Conservation (phyloP, 2,797 vertebrate genomes). For the Sarcophilus harrisii region DNA sequence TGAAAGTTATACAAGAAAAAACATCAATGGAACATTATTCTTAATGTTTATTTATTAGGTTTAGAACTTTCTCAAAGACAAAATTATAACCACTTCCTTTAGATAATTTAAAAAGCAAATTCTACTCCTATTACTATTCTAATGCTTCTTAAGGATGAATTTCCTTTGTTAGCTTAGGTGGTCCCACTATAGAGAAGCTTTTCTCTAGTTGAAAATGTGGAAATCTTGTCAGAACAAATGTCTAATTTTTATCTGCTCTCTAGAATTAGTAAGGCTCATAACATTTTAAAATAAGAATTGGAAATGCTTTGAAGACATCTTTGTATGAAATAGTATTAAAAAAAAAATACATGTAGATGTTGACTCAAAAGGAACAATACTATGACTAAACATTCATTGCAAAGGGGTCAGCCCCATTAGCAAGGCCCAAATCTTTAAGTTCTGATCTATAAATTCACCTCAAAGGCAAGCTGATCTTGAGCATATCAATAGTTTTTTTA, state of each 20-base stretch:
- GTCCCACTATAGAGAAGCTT: not conserved
- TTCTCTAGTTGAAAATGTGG: not conserved
- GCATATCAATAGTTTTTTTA: conserved; percentile 4
- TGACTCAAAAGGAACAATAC: conserved; percentile 21
- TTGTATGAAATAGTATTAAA: not conserved
- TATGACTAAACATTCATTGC: conserved; percentile 17
- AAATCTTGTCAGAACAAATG: not conserved
- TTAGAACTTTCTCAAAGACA: not conserved
- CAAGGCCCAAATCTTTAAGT: conserved; percentile 17
- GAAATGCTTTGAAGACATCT: not conserved
- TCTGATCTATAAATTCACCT: not conserved
- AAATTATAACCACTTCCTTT: not conserved
- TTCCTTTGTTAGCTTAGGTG: not conserved
- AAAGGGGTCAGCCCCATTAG: conserved; percentile 9
- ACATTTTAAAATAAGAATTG: not conserved
- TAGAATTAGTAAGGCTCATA: not conserved
- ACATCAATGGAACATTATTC: conserved; percentile 12
- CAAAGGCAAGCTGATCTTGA: not conserved
- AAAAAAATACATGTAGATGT: not conserved
- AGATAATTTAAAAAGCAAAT: not conserved
- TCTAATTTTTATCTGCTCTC: conserved; percentile 6
- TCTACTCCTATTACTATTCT: not conserved
- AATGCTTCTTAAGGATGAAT: not conserved
- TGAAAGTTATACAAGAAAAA: conserved; percentile 12
- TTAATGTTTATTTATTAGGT: conserved; percentile 18